Evolutionary conservation across 2,888 invertebrate genomes (phyloP), one percentile per base, ranked within the genome.

Genomic region (Machimus rusticus): DNA sequence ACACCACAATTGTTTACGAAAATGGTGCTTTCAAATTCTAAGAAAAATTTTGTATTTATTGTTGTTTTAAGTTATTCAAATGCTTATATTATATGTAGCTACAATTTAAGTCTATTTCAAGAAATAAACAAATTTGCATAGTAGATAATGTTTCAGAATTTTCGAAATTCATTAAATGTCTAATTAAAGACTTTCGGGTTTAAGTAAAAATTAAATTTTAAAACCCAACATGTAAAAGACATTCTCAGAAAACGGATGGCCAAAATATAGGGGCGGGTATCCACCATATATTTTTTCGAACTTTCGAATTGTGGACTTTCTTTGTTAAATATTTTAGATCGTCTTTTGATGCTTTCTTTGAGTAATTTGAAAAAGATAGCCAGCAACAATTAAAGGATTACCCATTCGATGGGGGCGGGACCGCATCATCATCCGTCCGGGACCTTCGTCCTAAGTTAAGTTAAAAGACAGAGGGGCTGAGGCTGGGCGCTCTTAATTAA

Each of bases 401-500:
- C 66, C 66, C 66, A 8, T 66, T 66, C 28, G 19, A 66, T 8
- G 19, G 19, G 28, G 28, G 66, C 66, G 66, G 39, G 39, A 66
- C 23, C 23, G 28, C 66, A 28, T 66, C 66, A 66, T 66, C 66
- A 66, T 66, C 12, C 23, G 66, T 5, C 23, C 28, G 12, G 23
- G n/a, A 79, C 23, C 16, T 14, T 46, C 19, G 39, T 16, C 37
- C 82, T 57, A 82, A 82, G 55, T 57, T 57, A 82, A 34, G 23
- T 57, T 82, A 19, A 57, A 82, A 74, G n/a, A 39, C 43, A n/a
- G 74, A 23, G 16, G 39, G 43, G 31, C 14, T 4, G 16, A 28
- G 43, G 31, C 14, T 4, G 14, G 43, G 16, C 14, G 14, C 74
- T 28, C 85, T 85, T 85, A 85, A 85, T 85, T 85, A 85, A 85